A percentile compares a stretch with the other conserved stretches of the same genome.
Conservation (phyloP, 2,888 invertebrate species). For the Therioaphis trifolii region DNA sequence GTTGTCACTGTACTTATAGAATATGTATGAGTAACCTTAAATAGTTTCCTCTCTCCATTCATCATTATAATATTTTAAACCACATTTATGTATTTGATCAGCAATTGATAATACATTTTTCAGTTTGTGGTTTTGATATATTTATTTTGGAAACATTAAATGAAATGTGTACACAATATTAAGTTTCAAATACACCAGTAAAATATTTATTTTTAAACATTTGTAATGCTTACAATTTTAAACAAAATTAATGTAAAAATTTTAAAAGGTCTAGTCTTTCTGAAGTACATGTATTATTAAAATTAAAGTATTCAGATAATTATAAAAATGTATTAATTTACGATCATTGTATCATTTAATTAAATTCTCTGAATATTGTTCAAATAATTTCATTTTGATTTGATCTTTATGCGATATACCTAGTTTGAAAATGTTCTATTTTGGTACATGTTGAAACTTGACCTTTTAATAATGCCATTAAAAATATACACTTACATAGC, state of each 20-base stretch:
- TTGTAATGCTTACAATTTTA: slow-evolving; percentile 26
- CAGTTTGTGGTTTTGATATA: background rate
- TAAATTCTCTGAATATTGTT: background rate
- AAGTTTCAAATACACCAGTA: background rate
- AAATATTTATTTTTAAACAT: slow-evolving; percentile 41
- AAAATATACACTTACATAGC: slow-evolving; percentile 45
- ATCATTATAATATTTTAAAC: background rate
- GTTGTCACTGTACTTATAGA: background rate
- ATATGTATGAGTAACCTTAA: background rate
- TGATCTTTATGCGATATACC: background rate
- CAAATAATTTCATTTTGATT: background rate
- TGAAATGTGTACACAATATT: background rate
- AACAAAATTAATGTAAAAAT: slow-evolving; percentile 35
- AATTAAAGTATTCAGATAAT: background rate
- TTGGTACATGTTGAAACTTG: slow-evolving; percentile 19
- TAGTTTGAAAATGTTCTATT: slow-evolving; percentile 12
- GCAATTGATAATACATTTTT: too few relatives aligned
- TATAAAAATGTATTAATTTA: background rate
- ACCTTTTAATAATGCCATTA: slow-evolving; percentile 31
- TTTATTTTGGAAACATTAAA: background rate
- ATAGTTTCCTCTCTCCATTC: background rate
- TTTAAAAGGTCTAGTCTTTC: slow-evolving; percentile 25
- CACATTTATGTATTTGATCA: too few relatives aligned
- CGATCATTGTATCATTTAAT: slow-evolving; percentile 7
- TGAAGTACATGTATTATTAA: slow-evolving; percentile 6